Evolutionary conservation across 2,113 vertebrate species (phyloP).

Genomic region (Charadrius vociferus): DNA sequence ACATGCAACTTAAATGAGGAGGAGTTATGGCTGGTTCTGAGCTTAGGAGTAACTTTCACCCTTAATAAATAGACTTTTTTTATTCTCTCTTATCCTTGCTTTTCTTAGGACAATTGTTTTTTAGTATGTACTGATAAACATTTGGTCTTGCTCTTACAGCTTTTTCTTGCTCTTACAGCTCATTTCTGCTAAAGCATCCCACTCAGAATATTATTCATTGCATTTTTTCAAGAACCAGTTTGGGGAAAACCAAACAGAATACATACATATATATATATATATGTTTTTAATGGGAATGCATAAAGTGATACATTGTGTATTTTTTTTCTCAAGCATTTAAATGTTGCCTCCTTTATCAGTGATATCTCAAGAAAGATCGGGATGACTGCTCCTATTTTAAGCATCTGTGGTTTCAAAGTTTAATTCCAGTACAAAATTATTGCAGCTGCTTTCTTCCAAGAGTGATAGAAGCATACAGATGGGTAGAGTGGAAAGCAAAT

Average conservation of each 20-base stretch:
- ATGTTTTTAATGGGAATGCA: neutral
- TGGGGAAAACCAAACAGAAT: neutral
- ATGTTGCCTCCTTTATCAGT: neutral
- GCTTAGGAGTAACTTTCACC: neutral
- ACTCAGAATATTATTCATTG: neutral
- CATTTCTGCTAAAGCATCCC: neutral
- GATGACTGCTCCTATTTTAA: neutral
- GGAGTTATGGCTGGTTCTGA: neutral
- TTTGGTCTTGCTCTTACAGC: neutral
- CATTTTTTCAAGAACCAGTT: neutral
- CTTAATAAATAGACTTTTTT: neutral
- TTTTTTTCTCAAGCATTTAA: neutral
- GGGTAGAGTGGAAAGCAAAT: neutral
- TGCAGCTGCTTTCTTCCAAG: neutral
- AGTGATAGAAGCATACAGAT: neutral
- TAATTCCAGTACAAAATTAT: neutral
- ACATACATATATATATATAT: neutral
- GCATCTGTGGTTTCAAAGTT: neutral
- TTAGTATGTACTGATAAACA: neutral
- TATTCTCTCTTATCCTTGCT: neutral
- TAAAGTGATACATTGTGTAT: neutral
- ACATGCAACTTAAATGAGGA: neutral
- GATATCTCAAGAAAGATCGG: neutral
- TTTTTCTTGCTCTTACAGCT: neutral
- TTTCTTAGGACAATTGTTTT: neutral